These are phyloP conservation scores for Anthrax anthrax DNA, from an alignment of 2,888 invertebrate species.

Conservation along the genomic window DNA sequence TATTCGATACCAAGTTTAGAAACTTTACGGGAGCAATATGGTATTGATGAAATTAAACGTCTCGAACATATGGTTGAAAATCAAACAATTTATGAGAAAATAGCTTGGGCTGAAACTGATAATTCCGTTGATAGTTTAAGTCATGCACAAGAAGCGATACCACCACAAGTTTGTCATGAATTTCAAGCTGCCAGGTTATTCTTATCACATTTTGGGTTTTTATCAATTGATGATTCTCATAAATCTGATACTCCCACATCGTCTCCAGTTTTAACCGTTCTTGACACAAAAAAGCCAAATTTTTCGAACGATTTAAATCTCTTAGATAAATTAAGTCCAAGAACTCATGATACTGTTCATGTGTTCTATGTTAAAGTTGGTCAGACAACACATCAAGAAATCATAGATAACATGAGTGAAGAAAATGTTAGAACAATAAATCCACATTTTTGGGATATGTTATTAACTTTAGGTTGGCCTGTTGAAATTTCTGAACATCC, in stretches of 20 bases:
- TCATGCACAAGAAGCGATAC: constrained; percentile 57
- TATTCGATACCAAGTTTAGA: constrained; percentile 82
- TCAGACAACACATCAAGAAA: constrained; percentile 61
- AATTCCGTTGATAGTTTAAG: constrained; percentile 31
- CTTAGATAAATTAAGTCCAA: constrained; percentile 73
- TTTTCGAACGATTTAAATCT: constrained; percentile 66
- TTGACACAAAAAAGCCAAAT: constrained; percentile 38
- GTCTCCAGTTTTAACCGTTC: constrained; percentile 25
- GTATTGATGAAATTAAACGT: constrained; percentile 38
- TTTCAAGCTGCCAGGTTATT: constrained; percentile 93
- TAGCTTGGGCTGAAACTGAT: constrained; percentile 37
- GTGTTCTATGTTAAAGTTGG: constrained; percentile 86
- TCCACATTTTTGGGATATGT: constrained; percentile 43
- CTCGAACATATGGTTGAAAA: constrained; percentile 58
- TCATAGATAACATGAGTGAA: constrained; percentile 42
- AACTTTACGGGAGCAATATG: constrained; percentile 47
- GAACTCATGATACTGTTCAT: constrained; percentile 84
- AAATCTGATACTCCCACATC: constrained; percentile 24
- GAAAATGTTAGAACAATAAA: constrained; percentile 30
- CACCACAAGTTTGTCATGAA: constrained; percentile 73
- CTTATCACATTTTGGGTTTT: constrained; percentile 88
- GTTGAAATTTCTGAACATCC: constrained; percentile 74
- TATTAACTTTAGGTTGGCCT: constrained; percentile 72
- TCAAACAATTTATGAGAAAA: constrained; percentile 46
- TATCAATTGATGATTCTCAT: constrained; percentile 45